Evolutionary conservation across 2,113 vertebrate genomes (phyloP), one percentile per base, ranked within the genome.

Genomic region (Bos javanicus): DNA sequence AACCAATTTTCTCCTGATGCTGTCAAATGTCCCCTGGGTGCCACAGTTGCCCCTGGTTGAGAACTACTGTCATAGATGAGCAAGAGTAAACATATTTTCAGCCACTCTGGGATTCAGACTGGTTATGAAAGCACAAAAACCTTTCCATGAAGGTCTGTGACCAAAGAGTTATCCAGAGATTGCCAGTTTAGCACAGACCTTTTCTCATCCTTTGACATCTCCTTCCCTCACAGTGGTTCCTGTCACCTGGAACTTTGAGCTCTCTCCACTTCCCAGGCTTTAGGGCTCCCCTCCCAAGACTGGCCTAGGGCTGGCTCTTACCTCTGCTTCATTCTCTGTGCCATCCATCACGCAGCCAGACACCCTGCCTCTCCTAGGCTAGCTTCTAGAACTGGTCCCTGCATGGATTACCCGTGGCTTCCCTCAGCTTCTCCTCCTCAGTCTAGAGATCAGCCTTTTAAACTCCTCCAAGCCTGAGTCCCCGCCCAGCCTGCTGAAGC

Each of bases 401-500:
- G 10, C 8, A 0, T 12, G 11, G 16, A 57, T 64, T 36, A 39
- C 14, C 7, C 13, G 8, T 54, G 50, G 43, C 25, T n/a, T 52
- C 5, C 39, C 46, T 89, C n/a, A 39, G 30, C 10, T 39, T n/a
- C 50, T 25, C 25, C 39, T 84, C 6, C 21, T 76, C 5, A 13
- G 33, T 12, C 48, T 85, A 71, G 59, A 74, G 57, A 30, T n/a
- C 1, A 17, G 28, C 46, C 36, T 52, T 59, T 48, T 12, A 9
- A 83, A 33, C 25, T 82, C 39, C 28, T 21, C 14, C 1, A 4
- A 30, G 9, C 39, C 26, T 0, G 2, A 64, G 26, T 48, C 28
- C 9, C 60, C 0, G 0, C 71, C 39, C 1, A 6, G 64, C 39
- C 43, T 25, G 2, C 43, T 21, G 46, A 30, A 33, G 13, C 71